Percentiles rank a stretch among this genome's conserved stretches.
Evolutionary conservation across 2,888 invertebrate genomes (phyloP).

Genomic region (Chirona hameri): DNA sequence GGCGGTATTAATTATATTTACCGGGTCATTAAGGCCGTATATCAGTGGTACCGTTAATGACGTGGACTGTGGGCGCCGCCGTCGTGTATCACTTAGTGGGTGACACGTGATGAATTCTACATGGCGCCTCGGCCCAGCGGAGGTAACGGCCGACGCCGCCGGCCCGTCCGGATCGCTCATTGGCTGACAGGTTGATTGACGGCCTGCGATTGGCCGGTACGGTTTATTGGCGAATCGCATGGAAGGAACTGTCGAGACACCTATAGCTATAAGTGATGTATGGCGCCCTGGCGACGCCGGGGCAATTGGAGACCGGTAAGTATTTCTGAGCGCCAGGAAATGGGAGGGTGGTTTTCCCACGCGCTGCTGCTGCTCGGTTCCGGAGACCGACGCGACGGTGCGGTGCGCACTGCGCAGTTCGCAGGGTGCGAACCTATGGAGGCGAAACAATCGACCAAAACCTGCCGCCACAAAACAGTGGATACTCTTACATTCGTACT

Average conservation of each 20-base stretch:
- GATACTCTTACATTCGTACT: no score
- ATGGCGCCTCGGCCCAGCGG: not conserved
- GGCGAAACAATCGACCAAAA: no score
- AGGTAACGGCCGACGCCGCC: not conserved
- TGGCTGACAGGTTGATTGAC: conserved; percentile 22
- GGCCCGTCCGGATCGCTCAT: not conserved
- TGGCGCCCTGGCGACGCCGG: not conserved
- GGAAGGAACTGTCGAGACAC: not conserved
- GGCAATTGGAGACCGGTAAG: not conserved
- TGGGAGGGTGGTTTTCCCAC: not conserved
- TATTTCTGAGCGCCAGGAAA: not conserved
- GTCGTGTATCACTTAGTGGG: not conserved
- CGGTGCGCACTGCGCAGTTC: no score
- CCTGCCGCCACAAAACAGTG: no score
- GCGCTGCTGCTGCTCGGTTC: not conserved
- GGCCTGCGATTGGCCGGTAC: not conserved
- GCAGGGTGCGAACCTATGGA: no score
- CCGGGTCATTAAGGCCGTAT: not conserved
- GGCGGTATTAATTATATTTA: not conserved
- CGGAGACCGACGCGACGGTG: no score
- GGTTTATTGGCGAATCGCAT: conserved; percentile 12
- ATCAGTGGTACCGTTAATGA: not conserved
- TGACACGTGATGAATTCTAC: not conserved
- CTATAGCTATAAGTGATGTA: conserved; percentile 6
- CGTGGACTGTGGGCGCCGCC: not conserved